A percentile compares a stretch with the other conserved stretches of the same genome.
Evolutionary conservation across 1,140 invertebrate species (phyloP).

Genomic region (Anthonomus grandis): DNA sequence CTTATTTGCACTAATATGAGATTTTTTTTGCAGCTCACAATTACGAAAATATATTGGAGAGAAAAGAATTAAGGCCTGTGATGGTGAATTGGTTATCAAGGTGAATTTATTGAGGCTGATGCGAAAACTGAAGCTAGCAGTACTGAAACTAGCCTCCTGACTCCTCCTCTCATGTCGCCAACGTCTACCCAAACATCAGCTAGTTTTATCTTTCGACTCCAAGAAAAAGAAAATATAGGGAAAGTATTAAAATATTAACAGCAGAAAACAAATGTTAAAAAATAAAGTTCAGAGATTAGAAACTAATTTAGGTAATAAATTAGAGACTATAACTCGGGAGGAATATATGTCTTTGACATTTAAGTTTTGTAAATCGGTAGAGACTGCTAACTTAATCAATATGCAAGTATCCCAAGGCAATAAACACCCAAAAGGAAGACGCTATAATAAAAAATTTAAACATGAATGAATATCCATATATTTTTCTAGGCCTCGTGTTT

Average conservation of each 20-base stretch:
- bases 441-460: too few species aligned
- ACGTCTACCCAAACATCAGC: neutral
- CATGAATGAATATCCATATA: constrained; percentile 1
- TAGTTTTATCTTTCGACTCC: too few species aligned
- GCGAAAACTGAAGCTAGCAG: neutral
- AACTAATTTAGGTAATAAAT: too few species aligned
- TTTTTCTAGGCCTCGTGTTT: neutral
- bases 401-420: too few species aligned
- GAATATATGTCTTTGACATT: too few species aligned
- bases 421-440: neutral
- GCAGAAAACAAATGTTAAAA: neutral
- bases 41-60: neutral
- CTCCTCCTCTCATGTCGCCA: neutral
- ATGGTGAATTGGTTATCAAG: neutral
- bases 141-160: neutral
- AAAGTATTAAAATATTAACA: neutral
- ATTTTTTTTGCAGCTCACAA: neutral
- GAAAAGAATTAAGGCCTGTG: too few species aligned
- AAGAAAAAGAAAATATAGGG: neutral
- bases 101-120: constrained; percentile 4
- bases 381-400: too few species aligned
- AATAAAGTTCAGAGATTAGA: neutral
- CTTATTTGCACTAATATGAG: neutral
- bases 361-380: too few species aligned
- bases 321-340: too few species aligned